Evolutionary conservation across 2,113 vertebrate species (phyloP).

Genomic region (Macheiramphus alcinus): DNA sequence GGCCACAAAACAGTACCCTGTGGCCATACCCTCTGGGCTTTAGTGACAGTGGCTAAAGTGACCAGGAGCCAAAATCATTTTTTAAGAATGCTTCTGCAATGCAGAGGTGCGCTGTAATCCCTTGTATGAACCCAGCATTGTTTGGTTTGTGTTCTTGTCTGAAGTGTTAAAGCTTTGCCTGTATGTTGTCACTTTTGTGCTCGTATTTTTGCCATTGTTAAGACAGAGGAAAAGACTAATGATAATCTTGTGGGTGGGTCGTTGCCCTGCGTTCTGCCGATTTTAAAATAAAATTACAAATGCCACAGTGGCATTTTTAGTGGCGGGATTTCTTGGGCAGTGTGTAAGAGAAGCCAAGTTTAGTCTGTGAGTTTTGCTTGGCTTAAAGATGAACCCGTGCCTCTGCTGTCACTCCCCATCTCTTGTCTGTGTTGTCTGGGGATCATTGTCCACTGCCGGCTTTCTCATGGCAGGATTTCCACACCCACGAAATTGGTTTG

Average conservation of each 20-base stretch:
- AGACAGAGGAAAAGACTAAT: slow-evolving; percentile 34
- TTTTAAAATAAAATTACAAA: slow-evolving; percentile 27
- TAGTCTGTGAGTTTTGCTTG: slow-evolving; percentile 41
- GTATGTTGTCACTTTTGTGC: not conserved
- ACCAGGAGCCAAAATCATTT: not conserved
- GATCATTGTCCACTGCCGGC: not conserved
- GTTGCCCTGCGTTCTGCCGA: not conserved
- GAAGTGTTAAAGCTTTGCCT: slow-evolving; percentile 6
- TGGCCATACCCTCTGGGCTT: not conserved
- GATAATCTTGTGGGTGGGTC: not conserved
- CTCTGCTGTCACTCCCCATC: slow-evolving; percentile 10
- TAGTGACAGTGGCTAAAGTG: not conserved
- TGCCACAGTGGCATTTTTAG: slow-evolving; percentile 21
- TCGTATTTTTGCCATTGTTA: slow-evolving; percentile 8
- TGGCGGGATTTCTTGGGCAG: slow-evolving; percentile 12
- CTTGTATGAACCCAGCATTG: not conserved
- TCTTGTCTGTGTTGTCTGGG: slow-evolving; percentile 28
- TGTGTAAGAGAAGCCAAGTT: slow-evolving; percentile 11
- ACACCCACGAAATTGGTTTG: slow-evolving; percentile 2
- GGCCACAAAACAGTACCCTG: not conserved
- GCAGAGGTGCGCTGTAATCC: not conserved
- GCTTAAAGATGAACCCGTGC: slow-evolving; percentile 37
- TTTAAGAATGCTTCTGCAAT: not conserved
- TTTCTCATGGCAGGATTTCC: slow-evolving; percentile 42
- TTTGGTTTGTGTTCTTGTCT: not conserved